These are phyloP conservation scores for Mobula hypostoma DNA, from an alignment of 2,113 vertebrate genomes.

Conservation along the genomic window DNA sequence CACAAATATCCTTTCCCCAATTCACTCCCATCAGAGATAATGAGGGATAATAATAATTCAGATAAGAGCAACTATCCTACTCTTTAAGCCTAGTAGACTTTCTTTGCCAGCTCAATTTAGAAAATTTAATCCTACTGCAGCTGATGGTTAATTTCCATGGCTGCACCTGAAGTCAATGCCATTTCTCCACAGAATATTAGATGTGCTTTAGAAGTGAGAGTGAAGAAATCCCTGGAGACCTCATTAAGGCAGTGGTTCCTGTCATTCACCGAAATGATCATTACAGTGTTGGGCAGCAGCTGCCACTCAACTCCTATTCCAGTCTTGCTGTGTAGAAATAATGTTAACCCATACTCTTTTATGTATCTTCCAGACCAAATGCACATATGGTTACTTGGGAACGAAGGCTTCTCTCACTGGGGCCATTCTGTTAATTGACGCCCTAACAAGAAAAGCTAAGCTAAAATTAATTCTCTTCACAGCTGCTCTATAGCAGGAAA, in stretches of 20 bases:
- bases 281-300: background rate
- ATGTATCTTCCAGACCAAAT: background rate
- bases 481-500: background rate
- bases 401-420: background rate
- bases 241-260: constrained; percentile 21
- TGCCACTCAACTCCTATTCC: constrained; percentile 10
- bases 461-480: background rate
- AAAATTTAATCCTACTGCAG: background rate
- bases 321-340: background rate
- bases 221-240: background rate
- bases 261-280: background rate
- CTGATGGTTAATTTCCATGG: background rate
- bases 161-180: background rate
- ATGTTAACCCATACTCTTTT: background rate
- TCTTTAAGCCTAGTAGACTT: background rate
- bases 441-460: background rate
- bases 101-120: background rate
- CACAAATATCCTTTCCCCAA: background rate
- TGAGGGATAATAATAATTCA: background rate
- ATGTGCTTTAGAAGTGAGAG: background rate
- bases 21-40: background rate
- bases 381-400: background rate
- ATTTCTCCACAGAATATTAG: constrained; percentile 10
- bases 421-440: background rate
- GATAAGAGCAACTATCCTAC: background rate